Conservation (phyloP, 2,113 vertebrate genomes). For the Progne subis region DNA sequence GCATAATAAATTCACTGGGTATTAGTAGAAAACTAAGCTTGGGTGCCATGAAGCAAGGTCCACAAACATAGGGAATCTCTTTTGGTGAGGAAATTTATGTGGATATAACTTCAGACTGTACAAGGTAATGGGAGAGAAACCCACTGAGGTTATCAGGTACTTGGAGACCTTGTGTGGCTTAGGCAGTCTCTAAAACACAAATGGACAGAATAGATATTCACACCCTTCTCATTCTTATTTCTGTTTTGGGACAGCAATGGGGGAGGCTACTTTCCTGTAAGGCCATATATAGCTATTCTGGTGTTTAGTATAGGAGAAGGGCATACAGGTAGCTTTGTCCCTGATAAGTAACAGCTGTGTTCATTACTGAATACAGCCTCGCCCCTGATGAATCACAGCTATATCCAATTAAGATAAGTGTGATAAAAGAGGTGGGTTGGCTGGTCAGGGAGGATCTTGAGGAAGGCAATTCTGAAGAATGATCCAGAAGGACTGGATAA, state of each 20-base stretch:
- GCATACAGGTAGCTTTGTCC: too few relatives aligned
- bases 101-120: background rate
- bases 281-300: background rate
- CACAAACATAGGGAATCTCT: background rate
- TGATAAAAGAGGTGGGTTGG: too few relatives aligned
- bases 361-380: too few relatives aligned
- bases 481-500: too few relatives aligned
- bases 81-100: background rate
- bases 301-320: background rate
- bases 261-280: background rate
- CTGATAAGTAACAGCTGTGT: too few relatives aligned
- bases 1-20: background rate
- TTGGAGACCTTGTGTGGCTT: background rate
- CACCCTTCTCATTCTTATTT: background rate
- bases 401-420: too few relatives aligned
- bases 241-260: background rate
- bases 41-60: background rate
- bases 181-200: background rate
- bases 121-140: background rate
- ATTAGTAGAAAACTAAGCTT: background rate
- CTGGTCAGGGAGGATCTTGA: too few relatives aligned
- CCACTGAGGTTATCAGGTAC: background rate
- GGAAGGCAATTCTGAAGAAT: too few relatives aligned
- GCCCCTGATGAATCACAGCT: too few relatives aligned
- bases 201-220: background rate